Evolutionary conservation across 2,888 invertebrate species (phyloP), one percentile per base, ranked within the genome.

Genomic region (Melinaea marsaeus): DNA sequence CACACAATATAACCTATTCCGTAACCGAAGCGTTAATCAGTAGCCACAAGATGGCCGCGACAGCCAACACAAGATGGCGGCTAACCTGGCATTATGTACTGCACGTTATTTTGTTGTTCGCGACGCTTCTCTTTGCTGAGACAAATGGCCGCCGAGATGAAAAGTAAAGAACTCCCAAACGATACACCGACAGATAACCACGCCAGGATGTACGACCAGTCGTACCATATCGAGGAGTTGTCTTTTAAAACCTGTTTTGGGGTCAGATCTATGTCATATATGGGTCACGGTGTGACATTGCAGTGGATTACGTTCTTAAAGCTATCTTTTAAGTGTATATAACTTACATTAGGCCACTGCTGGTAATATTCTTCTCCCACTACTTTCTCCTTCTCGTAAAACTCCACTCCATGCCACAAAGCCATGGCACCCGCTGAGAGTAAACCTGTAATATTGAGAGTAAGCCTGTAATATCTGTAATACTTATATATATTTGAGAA

Each of bases 341-440:
- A 56, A 92, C 95, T 93, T 92, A 96, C 96, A 85, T 94, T 94
- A 80, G 93, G 95, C 98, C 98, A 98, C 79, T 97, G 96, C 85
- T 97, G 97, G 85, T 95, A 97, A 81, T 94, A 98, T 79, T 97
- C 97, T 76, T 97, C 96, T 65, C 97, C 97, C 62, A 97, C 96
- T 57, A 97, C 94, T 83, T 97, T 97, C 85, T 98, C 97, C 79
- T 97, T 96, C 86, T 98, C 98, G 80, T 96, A 97, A 88, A 98
- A 98, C 85, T 98, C 98, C 37, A 97, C 97, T 61, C 97, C 97
- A 81, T 98, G 98, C 98, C 98, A 98, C 57, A 98, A 90, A 55
- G 97, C 98, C 98, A 98, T 98, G 55, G 95, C 97, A 65, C 97
- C 97, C 45, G 98, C 98, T 70, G 97, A 95, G 75, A 98, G 88